Evolutionary conservation across 2,888 invertebrate species (phyloP).

Genomic region (Cerastis rubricosa): DNA sequence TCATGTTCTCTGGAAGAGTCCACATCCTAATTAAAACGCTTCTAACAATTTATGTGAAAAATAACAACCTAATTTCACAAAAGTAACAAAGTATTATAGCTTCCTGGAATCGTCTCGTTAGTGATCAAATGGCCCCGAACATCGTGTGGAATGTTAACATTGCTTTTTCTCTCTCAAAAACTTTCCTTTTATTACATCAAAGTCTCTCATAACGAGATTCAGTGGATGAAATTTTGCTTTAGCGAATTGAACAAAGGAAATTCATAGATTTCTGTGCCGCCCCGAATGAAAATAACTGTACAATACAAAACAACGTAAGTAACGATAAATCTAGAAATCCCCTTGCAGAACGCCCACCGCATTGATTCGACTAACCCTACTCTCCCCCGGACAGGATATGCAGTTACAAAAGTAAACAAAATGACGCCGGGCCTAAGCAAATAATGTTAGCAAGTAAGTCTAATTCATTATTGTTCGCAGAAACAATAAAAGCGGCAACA

Average conservation of each 20-base stretch:
- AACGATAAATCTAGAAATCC: conserved; percentile 83
- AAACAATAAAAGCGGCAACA: conserved; percentile 87
- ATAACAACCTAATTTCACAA: conserved; percentile 81
- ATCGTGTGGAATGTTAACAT: conserved; percentile 83
- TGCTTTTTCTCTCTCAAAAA: conserved; percentile 77
- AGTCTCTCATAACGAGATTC: conserved; percentile 79
- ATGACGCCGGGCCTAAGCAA: conserved; percentile 83
- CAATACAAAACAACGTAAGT: conserved; percentile 71
- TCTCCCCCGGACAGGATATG: conserved; percentile 79
- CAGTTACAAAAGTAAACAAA: conserved; percentile 84
- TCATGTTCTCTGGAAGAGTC: conserved; percentile 43
- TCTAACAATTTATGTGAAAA: conserved; percentile 77
- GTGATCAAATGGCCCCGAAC: conserved; percentile 83
- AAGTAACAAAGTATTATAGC: conserved; percentile 83
- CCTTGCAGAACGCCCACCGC: conserved; percentile 82
- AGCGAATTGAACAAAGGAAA: conserved; percentile 71
- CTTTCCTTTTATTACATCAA: conserved; percentile 83
- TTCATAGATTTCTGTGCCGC: conserved; percentile 64
- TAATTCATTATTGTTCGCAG: conserved; percentile 85
- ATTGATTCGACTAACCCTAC: conserved; percentile 84
- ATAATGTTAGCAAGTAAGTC: conserved; percentile 82
- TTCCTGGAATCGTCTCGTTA: conserved; percentile 86
- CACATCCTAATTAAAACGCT: conserved; percentile 74
- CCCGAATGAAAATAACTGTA: conserved; percentile 71
- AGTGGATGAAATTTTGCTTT: conserved; percentile 72